Evolutionary conservation across 2,888 invertebrate species (phyloP).

Genomic region (Gnatocerus cornutus): DNA sequence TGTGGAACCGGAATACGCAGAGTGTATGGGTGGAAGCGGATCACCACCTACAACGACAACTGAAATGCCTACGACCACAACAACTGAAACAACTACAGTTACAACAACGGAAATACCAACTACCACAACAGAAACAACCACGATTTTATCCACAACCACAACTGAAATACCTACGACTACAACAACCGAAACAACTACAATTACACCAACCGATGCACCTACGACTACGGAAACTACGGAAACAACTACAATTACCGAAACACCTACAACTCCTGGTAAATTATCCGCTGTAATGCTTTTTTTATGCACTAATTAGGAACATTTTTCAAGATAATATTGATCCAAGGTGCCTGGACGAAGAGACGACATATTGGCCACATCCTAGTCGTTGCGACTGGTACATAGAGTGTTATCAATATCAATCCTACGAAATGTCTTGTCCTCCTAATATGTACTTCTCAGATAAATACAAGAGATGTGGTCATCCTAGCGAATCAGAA

Average conservation of each 20-base stretch:
- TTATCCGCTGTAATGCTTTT: neutral
- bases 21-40: conserved; percentile 28
- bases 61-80: conserved; percentile 3
- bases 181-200: neutral
- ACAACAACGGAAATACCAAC: conserved; percentile 2
- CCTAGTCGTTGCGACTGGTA: conserved; percentile 31
- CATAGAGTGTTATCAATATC: conserved; percentile 40
- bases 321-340: conserved; percentile 19
- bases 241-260: conserved; percentile 13
- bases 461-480: conserved; percentile 13
- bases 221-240: neutral
- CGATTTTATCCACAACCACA: conserved; percentile 4
- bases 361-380: conserved; percentile 38
- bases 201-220: neutral
- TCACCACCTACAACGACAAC: conserved; percentile 15
- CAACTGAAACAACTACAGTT: conserved; percentile 5
- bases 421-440: conserved; percentile 39
- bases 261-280: neutral
- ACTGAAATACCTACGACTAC: neutral
- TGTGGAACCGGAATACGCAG: conserved; percentile 20
- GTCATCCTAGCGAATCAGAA: conserved; percentile 21
- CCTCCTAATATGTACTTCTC: conserved; percentile 25
- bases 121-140: neutral
- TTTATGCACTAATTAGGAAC: neutral
- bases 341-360: conserved; percentile 25